Conservation (phyloP, 2,888 invertebrate species). For the Andrena fulva region DNA sequence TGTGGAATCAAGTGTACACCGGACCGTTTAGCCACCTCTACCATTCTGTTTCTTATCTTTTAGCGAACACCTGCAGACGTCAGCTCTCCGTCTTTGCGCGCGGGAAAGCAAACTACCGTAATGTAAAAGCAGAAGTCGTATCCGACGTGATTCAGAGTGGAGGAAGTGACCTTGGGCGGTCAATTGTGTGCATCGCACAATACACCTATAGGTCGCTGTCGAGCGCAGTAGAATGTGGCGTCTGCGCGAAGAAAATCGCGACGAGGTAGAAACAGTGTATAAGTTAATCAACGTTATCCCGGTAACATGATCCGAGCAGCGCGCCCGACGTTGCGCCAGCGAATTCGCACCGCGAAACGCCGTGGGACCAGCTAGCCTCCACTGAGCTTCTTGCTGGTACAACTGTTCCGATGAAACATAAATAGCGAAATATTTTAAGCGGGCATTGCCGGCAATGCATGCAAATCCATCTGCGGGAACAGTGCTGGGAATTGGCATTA, state of each 20-base stretch:
- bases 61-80: no score
- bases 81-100: no score
- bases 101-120: neutral
- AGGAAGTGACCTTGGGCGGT: neutral
- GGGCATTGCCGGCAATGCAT: constrained; percentile 71
- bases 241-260: neutral
- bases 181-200: neutral
- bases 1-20: no score
- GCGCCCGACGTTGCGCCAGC: constrained; percentile 17
- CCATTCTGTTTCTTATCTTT: no score
- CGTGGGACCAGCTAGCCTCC: constrained; percentile 23
- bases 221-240: constrained; percentile 31
- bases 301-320: constrained; percentile 62
- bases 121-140: neutral
- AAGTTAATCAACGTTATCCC: constrained; percentile 75
- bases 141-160: neutral
- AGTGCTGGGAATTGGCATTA: constrained; percentile 72
- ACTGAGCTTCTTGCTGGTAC: constrained; percentile 1
- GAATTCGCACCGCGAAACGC: constrained; percentile 42
- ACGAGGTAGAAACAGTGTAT: constrained; percentile 52
- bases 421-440: constrained; percentile 73
- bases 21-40: no score
- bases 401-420: constrained; percentile 67
- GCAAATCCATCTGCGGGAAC: constrained; percentile 73
- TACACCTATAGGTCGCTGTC: constrained; percentile 59